Evolutionary conservation across 2,888 invertebrate species (phyloP).

Genomic region (Melipona beecheii): DNA sequence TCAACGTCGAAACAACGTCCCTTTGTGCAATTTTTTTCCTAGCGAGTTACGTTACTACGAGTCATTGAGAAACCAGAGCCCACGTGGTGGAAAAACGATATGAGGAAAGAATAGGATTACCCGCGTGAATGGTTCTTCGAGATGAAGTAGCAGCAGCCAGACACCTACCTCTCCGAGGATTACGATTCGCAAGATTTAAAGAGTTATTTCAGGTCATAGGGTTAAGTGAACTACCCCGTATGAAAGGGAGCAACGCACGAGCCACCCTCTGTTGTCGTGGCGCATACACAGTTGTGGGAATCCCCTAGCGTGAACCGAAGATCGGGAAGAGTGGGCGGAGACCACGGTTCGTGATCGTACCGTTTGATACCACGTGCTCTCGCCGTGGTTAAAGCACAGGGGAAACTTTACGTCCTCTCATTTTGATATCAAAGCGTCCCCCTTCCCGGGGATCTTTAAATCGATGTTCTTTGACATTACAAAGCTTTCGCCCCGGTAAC

Average conservation of each 20-base stretch:
- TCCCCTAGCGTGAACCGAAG: slow-evolving; percentile 58
- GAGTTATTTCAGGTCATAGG: slow-evolving; percentile 58
- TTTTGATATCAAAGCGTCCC: slow-evolving; percentile 73
- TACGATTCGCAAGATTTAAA: slow-evolving; percentile 50
- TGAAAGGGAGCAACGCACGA: slow-evolving; percentile 53
- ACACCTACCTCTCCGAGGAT: slow-evolving; percentile 28
- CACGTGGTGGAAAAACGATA: slow-evolving; percentile 9
- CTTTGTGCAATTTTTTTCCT: neutral
- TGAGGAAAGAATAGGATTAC: slow-evolving; percentile 19
- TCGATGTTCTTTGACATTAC: slow-evolving; percentile 72
- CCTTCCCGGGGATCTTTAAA: slow-evolving; percentile 63
- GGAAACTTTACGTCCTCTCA: slow-evolving; percentile 57
- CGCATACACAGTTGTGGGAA: slow-evolving; percentile 45
- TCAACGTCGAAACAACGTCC: neutral
- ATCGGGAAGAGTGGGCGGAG: slow-evolving; percentile 59
- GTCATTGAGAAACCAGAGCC: neutral
- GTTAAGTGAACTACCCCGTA: slow-evolving; percentile 53
- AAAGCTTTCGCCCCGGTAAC: slow-evolving; percentile 57
- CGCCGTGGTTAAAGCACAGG: slow-evolving; percentile 61
- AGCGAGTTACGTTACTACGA: neutral
- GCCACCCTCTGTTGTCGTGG: slow-evolving; percentile 54
- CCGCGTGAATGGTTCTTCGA: slow-evolving; percentile 23
- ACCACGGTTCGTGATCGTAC: slow-evolving; percentile 47
- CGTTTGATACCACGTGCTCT: slow-evolving; percentile 72
- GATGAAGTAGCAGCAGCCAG: slow-evolving; percentile 9